Conservation (phyloP, 2,113 vertebrate species). For the Marmota flaviventris region DNA sequence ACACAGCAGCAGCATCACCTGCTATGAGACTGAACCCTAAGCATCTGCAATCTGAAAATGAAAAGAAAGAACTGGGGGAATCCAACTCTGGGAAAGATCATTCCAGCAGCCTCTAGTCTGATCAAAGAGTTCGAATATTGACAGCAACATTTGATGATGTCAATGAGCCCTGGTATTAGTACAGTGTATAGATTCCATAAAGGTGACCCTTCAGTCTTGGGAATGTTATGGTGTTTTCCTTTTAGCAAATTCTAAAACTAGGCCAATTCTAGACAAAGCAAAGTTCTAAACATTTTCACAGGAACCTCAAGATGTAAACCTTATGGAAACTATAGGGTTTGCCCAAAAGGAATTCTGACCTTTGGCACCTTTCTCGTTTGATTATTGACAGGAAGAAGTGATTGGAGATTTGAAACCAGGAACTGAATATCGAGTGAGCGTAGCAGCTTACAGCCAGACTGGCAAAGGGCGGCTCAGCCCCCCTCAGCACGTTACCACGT, state of each 20-base stretch:
- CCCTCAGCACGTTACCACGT: slow-evolving; percentile 92
- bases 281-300: background rate
- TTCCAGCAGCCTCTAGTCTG: background rate
- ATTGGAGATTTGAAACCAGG: slow-evolving; percentile 92
- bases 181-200: background rate
- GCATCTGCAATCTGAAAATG: slow-evolving; percentile 16
- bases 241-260: slow-evolving; percentile 57
- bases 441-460: slow-evolving; percentile 93
- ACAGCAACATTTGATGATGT: slow-evolving; percentile 15
- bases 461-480: slow-evolving; percentile 94
- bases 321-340: background rate
- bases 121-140: background rate
- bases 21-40: background rate
- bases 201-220: background rate
- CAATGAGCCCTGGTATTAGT: slow-evolving; percentile 56
- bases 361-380: slow-evolving; percentile 68
- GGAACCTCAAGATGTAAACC: background rate
- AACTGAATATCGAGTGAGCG: slow-evolving; percentile 91
- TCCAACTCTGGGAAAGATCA: slow-evolving; percentile 25
- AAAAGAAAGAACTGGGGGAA: background rate
- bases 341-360: background rate
- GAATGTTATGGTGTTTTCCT: slow-evolving; percentile 67
- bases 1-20: background rate
- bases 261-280: background rate
- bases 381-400: slow-evolving; percentile 90